Percentiles rank a stretch among this genome's conserved stretches.
These are phyloP conservation scores for Coracopsis vasa DNA, from an alignment of 2,113 vertebrate genomes.

Conservation along the genomic window DNA sequence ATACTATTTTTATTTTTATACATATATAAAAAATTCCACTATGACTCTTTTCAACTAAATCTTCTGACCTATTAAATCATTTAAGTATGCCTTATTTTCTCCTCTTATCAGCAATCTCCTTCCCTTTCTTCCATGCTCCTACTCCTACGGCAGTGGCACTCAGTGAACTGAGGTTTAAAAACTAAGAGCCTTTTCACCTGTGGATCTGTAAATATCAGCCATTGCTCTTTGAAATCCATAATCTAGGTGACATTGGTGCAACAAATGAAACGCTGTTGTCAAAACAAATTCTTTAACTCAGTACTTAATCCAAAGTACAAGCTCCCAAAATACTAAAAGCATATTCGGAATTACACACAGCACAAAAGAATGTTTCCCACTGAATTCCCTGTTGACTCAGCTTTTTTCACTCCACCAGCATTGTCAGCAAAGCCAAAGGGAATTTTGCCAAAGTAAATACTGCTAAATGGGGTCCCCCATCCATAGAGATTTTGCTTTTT, in stretches of 20 bases:
- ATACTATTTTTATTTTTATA: not conserved
- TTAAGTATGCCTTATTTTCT: not conserved
- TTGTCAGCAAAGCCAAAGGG: conserved; percentile 14
- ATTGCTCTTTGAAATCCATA: not conserved
- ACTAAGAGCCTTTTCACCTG: not conserved
- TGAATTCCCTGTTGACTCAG: not conserved
- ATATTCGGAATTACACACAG: not conserved
- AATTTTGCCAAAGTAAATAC: conserved; percentile 56
- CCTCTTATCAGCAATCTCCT: not conserved
- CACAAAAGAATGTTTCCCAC: conserved; percentile 21
- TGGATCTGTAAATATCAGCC: not conserved
- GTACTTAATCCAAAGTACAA: not conserved
- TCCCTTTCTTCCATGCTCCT: not conserved
- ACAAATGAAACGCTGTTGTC: not conserved
- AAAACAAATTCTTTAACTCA: not conserved
- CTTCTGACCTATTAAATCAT: not conserved
- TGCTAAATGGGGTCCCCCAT: not conserved
- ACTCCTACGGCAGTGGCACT: not conserved
- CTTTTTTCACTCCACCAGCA: not conserved
- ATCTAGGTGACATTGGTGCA: not conserved
- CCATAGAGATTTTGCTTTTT: not conserved
- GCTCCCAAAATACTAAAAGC: not conserved
- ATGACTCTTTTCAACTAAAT: not conserved
- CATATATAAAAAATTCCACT: not conserved
- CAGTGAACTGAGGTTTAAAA: not conserved